Base-by-base conservation (phyloP, 2,888 invertebrate genomes). In the Lathronympha strigana region DNA sequence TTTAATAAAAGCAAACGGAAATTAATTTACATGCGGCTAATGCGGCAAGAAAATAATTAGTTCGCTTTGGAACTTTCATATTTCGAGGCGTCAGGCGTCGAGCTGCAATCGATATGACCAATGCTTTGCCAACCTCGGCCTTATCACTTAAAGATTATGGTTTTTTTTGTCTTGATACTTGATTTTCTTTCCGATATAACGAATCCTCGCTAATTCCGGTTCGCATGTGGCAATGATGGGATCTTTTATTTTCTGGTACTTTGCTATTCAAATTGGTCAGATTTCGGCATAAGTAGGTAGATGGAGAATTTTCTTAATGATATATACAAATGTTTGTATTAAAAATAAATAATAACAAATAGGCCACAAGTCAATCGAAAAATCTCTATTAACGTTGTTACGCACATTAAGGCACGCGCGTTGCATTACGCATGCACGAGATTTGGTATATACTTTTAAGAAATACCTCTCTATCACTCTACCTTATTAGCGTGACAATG, bases 221-320 rank as follows among this genome's bases (percentile, higher is more conserved):
- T 83, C 86, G 80, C 86, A 84, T 84, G 84, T 87, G 86, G 81
- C 80, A 80, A 82, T 82, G 82, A 84, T 81, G 81, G 81, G 76
- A 76, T 80, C 80, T 83, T 86, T 86, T 84, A 83, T 84, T 85
- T 84, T 83, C 83, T 78, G 81, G 79, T 83, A 76, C 77, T 80
- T 49, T 61, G 55, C 66, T 60, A 66, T 62, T 60, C 28, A 38
- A 31, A 53, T 47, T 47, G 23, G 17, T 9, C 33, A 66, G 54
- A 61, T 33, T 58, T 33, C 15, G 31, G 19, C n/a, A n/a, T n/a
- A n/a, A n/a, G n/a, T n/a, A n/a, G 58, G 43, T 31, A 50, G 43
- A 63, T 21, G 1, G 17, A 57, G 19, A n/a, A 17, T 13, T n/a
- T 31, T 40, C 17, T 1, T 28, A 3, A 11, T 31, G 1, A 9